Evolutionary conservation across 35 echinoderm and acorn worm species (phyloP).

Genomic region (Diadema setosum): DNA sequence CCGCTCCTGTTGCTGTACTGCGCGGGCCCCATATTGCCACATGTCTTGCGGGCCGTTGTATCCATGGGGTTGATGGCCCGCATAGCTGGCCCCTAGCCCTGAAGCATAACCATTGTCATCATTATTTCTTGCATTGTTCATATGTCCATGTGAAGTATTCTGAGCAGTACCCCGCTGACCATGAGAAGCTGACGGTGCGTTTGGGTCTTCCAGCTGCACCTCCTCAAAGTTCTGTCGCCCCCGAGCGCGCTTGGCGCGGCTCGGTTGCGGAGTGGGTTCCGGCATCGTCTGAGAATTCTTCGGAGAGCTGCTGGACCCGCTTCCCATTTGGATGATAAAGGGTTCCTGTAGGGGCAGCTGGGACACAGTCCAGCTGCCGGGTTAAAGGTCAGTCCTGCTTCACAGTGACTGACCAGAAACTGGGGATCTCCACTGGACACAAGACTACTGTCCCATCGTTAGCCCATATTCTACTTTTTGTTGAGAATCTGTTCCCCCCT

Average conservation of each 20-base stretch:
- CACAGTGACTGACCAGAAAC: not conserved
- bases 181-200: constrained; percentile 23
- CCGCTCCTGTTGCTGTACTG: constrained; percentile 48
- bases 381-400: not conserved
- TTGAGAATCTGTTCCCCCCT: too few relatives aligned
- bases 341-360: not conserved
- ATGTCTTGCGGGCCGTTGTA: constrained; percentile 27
- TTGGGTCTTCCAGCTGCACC: constrained; percentile 64
- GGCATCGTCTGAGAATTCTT: constrained; percentile 52
- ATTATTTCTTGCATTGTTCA: not conserved
- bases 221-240: constrained; percentile 69
- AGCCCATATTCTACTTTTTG: too few relatives aligned
- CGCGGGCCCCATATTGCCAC: constrained; percentile 61
- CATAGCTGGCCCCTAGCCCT: not conserved
- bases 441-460: too few relatives aligned
- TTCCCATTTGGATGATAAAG: constrained; percentile 49
- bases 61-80: constrained; percentile 25
- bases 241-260: not conserved
- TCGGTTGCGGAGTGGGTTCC: constrained; percentile 26
- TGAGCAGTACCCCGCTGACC: not conserved
- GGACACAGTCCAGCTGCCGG: not conserved
- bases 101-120: not conserved
- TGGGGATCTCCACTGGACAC: too few relatives aligned
- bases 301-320: constrained; percentile 63
- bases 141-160: not conserved